Percentiles rank a stretch among this genome's conserved stretches.
Evolutionary conservation across 2,888 invertebrate genomes (phyloP).

Genomic region (Cremastinae sp.): DNA sequence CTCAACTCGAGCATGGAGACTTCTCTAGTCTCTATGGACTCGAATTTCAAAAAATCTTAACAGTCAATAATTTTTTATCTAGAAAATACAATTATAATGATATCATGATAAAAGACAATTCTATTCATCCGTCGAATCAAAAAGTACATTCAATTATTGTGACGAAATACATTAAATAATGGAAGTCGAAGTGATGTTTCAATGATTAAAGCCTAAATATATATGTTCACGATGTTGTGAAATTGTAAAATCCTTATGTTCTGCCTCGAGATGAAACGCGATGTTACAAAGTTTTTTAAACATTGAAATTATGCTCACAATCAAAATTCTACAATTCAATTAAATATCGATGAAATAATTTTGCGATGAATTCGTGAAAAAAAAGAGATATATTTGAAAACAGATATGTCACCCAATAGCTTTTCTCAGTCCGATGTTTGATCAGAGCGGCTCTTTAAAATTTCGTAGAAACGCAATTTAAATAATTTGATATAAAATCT

Average conservation of each 20-base stretch:
- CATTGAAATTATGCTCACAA: not conserved
- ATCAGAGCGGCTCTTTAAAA: not conserved
- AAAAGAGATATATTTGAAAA: constrained; percentile 36
- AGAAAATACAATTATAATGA: constrained; percentile 19
- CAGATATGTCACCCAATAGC: not conserved
- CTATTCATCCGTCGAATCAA: constrained; percentile 32
- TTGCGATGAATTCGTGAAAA: constrained; percentile 36
- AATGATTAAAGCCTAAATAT: constrained; percentile 28
- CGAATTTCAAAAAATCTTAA: constrained; percentile 52
- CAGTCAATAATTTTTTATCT: constrained; percentile 49
- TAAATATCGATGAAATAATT: too few species aligned
- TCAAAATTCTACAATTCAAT: too few species aligned
- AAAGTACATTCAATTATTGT: constrained; percentile 40
- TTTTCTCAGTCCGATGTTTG: not conserved
- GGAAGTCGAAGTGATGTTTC: constrained; percentile 54
- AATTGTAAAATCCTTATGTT: constrained; percentile 16
- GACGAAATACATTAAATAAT: constrained; percentile 39
- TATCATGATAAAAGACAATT: constrained; percentile 41
- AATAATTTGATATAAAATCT: constrained; percentile 1
- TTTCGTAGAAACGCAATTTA: not conserved
- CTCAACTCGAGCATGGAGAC: constrained; percentile 13
- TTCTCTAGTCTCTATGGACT: constrained; percentile 25
- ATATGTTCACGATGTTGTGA: not conserved
- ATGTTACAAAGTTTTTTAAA: constrained; percentile 15
- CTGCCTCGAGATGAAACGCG: constrained; percentile 45